Evolutionary conservation across 2,888 invertebrate genomes (phyloP).

Genomic region (Siphlonurus alternatus): DNA sequence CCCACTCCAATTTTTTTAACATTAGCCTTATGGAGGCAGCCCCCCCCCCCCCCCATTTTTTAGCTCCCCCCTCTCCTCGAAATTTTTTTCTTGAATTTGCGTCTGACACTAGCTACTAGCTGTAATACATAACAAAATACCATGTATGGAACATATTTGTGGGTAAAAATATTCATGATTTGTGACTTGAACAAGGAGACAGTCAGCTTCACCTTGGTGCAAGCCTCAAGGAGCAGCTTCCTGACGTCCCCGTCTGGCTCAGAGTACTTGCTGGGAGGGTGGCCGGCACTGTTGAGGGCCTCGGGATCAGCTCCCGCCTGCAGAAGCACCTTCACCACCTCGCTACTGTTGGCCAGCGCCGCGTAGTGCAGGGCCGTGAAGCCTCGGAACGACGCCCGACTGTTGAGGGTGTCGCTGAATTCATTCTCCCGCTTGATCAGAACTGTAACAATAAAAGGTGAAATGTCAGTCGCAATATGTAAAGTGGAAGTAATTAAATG

Average conservation of each 20-base stretch:
- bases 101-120: no score
- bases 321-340: constrained; percentile 44
- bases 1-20: no score
- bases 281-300: constrained; percentile 58
- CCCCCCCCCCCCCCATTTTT: no score
- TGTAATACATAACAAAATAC: no score
- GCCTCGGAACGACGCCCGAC: constrained; percentile 59
- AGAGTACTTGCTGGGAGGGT: constrained; percentile 56
- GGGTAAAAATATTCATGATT: no score
- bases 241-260: constrained; percentile 40
- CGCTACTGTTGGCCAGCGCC: constrained; percentile 50
- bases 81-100: no score
- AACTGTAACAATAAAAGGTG: constrained; percentile 24
- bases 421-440: constrained; percentile 59
- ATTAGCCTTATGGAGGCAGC: no score
- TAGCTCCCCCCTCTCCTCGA: no score
- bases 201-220: constrained; percentile 22
- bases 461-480: neutral
- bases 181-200: no score
- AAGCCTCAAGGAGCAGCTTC: constrained; percentile 39
- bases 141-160: no score
- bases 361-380: constrained; percentile 85
- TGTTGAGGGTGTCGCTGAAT: constrained; percentile 45
- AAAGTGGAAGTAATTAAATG: no score
- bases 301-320: constrained; percentile 58